Conservation (phyloP, 2,113 vertebrate genomes). For the Xyrauchen texanus region DNA sequence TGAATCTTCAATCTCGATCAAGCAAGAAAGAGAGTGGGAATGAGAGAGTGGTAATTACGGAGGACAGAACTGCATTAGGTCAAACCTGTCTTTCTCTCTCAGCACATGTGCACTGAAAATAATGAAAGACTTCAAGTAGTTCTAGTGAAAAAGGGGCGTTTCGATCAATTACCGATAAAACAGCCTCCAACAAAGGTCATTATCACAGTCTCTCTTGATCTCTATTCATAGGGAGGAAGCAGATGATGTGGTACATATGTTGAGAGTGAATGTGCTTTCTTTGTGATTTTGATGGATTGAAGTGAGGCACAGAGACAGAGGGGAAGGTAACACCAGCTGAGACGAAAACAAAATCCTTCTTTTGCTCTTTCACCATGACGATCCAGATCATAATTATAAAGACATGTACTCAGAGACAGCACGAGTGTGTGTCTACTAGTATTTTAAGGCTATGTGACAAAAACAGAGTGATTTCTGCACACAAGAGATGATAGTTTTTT, state of each 20-base stretch:
- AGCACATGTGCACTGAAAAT: conserved; percentile 5
- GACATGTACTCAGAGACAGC: not conserved
- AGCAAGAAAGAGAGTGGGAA: not conserved
- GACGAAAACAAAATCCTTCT: not conserved
- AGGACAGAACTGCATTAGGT: conserved; percentile 24
- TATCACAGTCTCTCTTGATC: conserved; percentile 29
- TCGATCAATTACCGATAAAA: conserved; percentile 44
- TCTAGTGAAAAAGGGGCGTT: conserved; percentile 23
- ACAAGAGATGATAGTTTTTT: conserved; percentile 12
- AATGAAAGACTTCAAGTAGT: conserved; percentile 40
- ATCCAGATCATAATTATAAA: not conserved
- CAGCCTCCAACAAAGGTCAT: conserved; percentile 39
- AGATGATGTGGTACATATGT: conserved; percentile 9
- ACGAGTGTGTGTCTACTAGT: not conserved
- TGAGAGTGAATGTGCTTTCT: conserved; percentile 4
- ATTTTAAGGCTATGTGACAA: conserved; percentile 1
- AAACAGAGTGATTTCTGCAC: not conserved
- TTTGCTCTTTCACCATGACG: not conserved
- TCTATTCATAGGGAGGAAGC: conserved; percentile 13
- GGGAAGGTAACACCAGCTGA: conserved; percentile 5
- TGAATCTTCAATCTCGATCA: conserved; percentile 4
- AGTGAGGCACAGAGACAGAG: conserved; percentile 29
- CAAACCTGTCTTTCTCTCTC: conserved; percentile 7
- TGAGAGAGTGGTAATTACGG: conserved; percentile 14
- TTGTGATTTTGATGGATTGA: conserved; percentile 17